A percentile compares a stretch with the other conserved stretches of the same genome.
Evolutionary conservation across 2,113 vertebrate species (phyloP).

Genomic region (Crocuta crocuta): DNA sequence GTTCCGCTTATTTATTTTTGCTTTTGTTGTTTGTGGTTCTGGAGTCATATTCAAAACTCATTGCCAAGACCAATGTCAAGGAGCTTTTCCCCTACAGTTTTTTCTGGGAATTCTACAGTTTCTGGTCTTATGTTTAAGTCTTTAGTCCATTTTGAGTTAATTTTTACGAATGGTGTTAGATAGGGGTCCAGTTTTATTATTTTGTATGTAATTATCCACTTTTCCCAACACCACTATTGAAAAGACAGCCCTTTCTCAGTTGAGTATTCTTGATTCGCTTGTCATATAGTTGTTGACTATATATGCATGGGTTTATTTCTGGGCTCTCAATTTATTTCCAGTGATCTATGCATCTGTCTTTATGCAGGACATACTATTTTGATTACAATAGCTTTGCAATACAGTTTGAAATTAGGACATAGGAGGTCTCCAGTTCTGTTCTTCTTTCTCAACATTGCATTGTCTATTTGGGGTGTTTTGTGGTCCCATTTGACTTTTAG

Average conservation of each 20-base stretch:
- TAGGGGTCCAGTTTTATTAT: neutral
- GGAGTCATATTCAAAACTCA: neutral
- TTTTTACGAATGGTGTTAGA: neutral
- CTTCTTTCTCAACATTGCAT: neutral
- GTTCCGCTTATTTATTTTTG: neutral
- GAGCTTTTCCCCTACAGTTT: neutral
- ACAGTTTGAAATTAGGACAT: neutral
- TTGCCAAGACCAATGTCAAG: neutral
- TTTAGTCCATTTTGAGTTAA: neutral
- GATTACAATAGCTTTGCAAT: neutral
- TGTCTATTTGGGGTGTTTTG: neutral
- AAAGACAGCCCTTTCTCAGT: neutral
- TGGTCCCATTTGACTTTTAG: neutral
- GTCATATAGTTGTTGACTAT: neutral
- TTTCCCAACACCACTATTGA: neutral
- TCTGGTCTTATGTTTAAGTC: neutral
- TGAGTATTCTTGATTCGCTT: neutral
- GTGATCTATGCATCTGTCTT: neutral
- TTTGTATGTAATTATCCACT: neutral
- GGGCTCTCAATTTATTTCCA: neutral
- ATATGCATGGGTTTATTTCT: neutral
- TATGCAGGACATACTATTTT: neutral
- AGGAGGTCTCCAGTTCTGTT: neutral
- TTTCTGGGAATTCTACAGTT: neutral
- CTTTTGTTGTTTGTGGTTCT: neutral